Base-by-base conservation (phyloP, 1,140 invertebrate genomes). In the Dinoponera quadriceps region DNA sequence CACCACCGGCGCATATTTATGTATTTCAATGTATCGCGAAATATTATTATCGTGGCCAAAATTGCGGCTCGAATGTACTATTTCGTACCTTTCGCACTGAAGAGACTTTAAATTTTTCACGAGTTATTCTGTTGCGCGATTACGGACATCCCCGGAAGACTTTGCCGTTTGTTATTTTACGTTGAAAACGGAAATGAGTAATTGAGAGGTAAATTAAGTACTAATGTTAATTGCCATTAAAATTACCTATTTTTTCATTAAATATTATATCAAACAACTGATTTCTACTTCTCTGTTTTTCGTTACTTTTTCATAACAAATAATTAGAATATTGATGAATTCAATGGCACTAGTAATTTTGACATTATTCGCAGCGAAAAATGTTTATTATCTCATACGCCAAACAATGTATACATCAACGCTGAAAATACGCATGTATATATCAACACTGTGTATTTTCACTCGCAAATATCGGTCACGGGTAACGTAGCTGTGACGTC, bases 391-490 rank as follows among this genome's bases (percentile, higher is more conserved):
- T 29, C 4, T 2, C 9, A 51, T 9, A 54, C 4, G 9, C 11
- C 18, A 54, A 51, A 20, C 57, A 38, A 59, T 27, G 33, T 65
- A 20, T n/a, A 38, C 9, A 13, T 63, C 38, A 49, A 49, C 29
- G 25, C 16, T 38, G n/a, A n/a, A n/a, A n/a, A n/a, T n/a, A n/a
- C n/a, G n/a, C n/a, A 73, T 44, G 33, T 65, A 20, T 13, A 22
- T 16, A 14, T 66, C 44, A 54, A 51, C 33, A 27, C 13, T 20
- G 22, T 18, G 38, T 66, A 73, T 66, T 66, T 54, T 18, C 16
- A 13, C 7, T 48, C 27, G n/a, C 22, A 77, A 77, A 77, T 77
- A 68, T 68, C 62, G 60, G 62, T 55, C 16, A 68, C 4, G 20
- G 54, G 16, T 38, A 68, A 77, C 20, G 29, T 27, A 77, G 29